Base-by-base conservation (phyloP, 2,113 vertebrate species). In the Dromas ardeola region DNA sequence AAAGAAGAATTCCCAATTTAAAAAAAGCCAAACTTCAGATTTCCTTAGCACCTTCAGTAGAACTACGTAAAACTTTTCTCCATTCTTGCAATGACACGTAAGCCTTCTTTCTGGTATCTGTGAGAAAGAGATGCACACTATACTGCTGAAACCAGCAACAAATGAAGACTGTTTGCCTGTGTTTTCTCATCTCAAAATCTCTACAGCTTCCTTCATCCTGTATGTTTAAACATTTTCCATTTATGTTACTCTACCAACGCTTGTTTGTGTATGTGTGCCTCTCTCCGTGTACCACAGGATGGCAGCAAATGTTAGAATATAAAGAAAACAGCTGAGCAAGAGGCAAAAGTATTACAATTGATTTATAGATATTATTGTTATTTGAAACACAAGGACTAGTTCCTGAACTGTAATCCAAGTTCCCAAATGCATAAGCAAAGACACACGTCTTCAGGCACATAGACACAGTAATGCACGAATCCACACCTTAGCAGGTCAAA, bases 291-390 rank as follows among this genome's bases (percentile, higher is more conserved):
- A 83, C 97, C 97, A 97, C 97, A 96, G 91, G 97, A 95, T 98
- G 97, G 97, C 97, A 97, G 96, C 94, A 96, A 93, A 97, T 69
- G 73, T 80, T 97, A 96, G 70, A 90, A 36, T 43, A 96, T 88
- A 63, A 90, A 94, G 85, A 91, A 77, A 93, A 90, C 34, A 90
- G 76, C 27, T 27, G 36, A 26, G 32, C 6, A 0, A 50, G 25
- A 72, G 45, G 86, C 16, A 78, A 61, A 23, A 32, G 3, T 42
- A 55, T 43, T 80, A 45, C 50, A 71, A 32, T 27, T 42, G 32
- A 32, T 71, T 69, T 70, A 16, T 62, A 50, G 11, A 5, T 15
- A 49, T 74, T 52, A 76, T 18, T 87, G 43, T 84, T 74, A 58
- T 13, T 65, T 84, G 71, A 91, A 94, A 86, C 22, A 62, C 63